phyloP scores from a whole-genome alignment of 2,888 invertebrate genomes.

The Dysmachus trigonus region DNA sequence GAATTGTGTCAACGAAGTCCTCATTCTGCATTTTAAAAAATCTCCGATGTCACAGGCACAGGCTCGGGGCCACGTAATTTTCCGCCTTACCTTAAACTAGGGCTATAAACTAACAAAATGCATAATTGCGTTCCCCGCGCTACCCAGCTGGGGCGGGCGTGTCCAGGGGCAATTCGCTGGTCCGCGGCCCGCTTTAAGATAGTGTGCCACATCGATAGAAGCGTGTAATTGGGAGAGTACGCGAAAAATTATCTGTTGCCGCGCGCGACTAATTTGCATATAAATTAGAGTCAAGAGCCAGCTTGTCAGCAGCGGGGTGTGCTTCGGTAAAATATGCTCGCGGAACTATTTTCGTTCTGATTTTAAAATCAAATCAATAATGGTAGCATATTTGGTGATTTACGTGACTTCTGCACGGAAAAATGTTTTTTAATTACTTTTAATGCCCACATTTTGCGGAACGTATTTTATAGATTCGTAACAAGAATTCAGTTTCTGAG shows the following conservation, averaged over 20 bases:
- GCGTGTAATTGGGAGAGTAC: not conserved
- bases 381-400: not conserved
- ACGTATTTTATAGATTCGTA: not conserved
- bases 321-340: not conserved
- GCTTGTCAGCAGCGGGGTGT: not conserved
- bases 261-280: conserved; percentile 17
- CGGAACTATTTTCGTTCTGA: not conserved
- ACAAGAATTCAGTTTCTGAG: not conserved
- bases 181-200: not conserved
- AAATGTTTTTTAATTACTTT: not conserved
- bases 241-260: conserved; percentile 8
- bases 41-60: not conserved
- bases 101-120: not conserved
- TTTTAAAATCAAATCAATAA: not conserved
- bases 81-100: not conserved
- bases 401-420: not conserved
- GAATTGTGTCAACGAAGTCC: conserved; percentile 33
- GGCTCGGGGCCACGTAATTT: not conserved
- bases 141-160: not conserved
- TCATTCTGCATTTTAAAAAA: conserved; percentile 24
- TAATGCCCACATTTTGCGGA: not conserved
- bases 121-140: not conserved
- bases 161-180: not conserved
- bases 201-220: not conserved
- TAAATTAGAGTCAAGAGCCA: conserved; percentile 24